Base-by-base conservation (phyloP, 53 echinoderm and acorn worm species). In the Holothuria scabra region DNA sequence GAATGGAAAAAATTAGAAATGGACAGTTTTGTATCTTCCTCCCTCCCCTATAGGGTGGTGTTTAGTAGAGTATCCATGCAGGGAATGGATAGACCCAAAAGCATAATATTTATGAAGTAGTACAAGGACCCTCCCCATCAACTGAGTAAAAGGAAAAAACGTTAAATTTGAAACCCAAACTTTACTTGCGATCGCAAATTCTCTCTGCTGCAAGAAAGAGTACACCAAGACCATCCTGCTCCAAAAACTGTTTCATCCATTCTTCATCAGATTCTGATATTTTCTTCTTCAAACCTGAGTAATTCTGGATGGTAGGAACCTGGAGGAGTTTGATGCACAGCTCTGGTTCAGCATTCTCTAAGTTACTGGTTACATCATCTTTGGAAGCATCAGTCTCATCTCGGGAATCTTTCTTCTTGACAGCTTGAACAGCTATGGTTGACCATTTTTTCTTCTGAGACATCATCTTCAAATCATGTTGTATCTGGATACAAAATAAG, bases 321-420 rank as follows among this genome's bases (percentile, higher is more conserved):
- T 88, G 88, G 18, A 97, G 87, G 46, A 94, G 90, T 74, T 94
- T 92, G 87, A 97, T 97, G 87, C 97, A 97, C 12, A 97, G 89
- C 83, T 97, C 97, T 3, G 97, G 97, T 24, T 97, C 97, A 46
- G 88, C 86, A 76, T 94, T 97, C 87, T 97, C 97, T 85, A 97
- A 74, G 67, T 74, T 93, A 64, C 76, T 82, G 34, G 67, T 82
- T 37, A 74, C 33, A 19, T 76, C 85, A 33, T 88, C 91, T 21
- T 69, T 79, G 2, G 61, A 55, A 52, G 79, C 35, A 34, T 85
- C 85, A 24, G 41, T 72, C 57, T 85, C 79, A 23, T 86, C 83
- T 33, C 44, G 57, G n/a, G 52, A 30, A 41, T 41, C 41, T 41
- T 41, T 41, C 41, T 41, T 41, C 41, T 41, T 41, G 32, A 41